These are phyloP conservation scores for Calephelis nemesis DNA, from an alignment of 1,140 invertebrate species.

Conservation along the genomic window DNA sequence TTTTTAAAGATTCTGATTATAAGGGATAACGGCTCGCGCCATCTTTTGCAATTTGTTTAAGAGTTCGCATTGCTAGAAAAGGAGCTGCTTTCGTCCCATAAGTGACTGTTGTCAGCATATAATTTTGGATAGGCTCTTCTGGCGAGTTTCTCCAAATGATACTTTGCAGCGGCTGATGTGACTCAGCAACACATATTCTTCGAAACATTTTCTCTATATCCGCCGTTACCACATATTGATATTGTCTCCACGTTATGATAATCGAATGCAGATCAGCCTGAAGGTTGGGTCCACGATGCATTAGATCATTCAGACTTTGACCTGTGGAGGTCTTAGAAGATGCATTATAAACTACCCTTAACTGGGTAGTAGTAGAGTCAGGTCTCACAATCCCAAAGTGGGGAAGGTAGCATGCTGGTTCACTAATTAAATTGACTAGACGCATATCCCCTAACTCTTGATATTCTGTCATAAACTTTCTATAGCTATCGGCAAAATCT, in stretches of 20 bases:
- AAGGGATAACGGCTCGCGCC: slow-evolving; percentile 31
- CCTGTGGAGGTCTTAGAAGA: slow-evolving; percentile 46
- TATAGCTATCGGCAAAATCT: too few relatives aligned
- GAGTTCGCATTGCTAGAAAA: slow-evolving; percentile 46
- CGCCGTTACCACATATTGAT: slow-evolving; percentile 40
- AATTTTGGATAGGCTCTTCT: slow-evolving; percentile 38
- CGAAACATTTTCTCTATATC: slow-evolving; percentile 39
- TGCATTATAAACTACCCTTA: slow-evolving; percentile 64
- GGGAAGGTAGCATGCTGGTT: slow-evolving; percentile 1
- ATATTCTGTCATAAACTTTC: too few relatives aligned
- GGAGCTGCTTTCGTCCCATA: slow-evolving; percentile 32
- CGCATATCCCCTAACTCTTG: too few relatives aligned
- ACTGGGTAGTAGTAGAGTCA: slow-evolving; percentile 44
- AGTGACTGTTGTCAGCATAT: slow-evolving; percentile 1
- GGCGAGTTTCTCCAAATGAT: slow-evolving; percentile 47
- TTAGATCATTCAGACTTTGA: slow-evolving; percentile 54
- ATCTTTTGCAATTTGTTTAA: slow-evolving; percentile 30
- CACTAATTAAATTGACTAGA: neutral
- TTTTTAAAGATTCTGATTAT: slow-evolving; percentile 7
- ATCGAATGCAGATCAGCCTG: slow-evolving; percentile 23
- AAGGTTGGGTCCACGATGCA: slow-evolving; percentile 21
- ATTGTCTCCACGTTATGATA: slow-evolving; percentile 38
- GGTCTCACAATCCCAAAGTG: neutral
- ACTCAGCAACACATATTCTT: slow-evolving; percentile 22
- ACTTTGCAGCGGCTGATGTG: slow-evolving; percentile 40